Evolutionary conservation across 2,113 vertebrate genomes (phyloP).

Genomic region (Tetrao urogallus): DNA sequence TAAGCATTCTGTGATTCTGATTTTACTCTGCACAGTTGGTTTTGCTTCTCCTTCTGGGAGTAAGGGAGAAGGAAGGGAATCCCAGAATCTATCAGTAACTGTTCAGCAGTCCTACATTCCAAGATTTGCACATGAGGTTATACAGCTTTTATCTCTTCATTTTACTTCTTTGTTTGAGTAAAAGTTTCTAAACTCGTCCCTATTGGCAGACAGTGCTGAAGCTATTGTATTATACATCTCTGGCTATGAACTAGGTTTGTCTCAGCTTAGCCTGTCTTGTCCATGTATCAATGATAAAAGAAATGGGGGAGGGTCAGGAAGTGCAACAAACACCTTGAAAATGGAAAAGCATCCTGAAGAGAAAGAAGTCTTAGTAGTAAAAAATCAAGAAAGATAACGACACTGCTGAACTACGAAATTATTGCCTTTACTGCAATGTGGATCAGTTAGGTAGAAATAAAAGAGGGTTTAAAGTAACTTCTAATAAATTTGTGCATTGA

Average conservation of each 20-base stretch:
- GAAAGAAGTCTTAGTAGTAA: neutral
- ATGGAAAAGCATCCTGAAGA: neutral
- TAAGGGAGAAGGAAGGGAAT: neutral
- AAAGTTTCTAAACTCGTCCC: neutral
- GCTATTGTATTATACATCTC: neutral
- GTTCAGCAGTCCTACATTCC: neutral
- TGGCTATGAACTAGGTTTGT: neutral
- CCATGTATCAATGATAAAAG: neutral
- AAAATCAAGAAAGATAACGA: neutral
- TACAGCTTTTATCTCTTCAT: neutral
- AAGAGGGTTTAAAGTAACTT: neutral
- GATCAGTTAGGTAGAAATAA: neutral
- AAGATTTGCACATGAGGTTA: neutral
- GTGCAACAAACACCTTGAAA: neutral
- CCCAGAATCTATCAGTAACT: neutral
- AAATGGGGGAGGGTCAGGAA: neutral
- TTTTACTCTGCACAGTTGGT: neutral
- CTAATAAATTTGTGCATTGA: neutral
- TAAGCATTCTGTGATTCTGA: no score
- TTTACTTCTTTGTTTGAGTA: neutral
- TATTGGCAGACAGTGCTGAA: neutral
- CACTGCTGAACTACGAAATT: neutral
- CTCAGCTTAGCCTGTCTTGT: neutral
- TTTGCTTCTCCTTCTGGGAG: neutral
- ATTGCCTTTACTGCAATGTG: neutral